phyloP scores from a whole-genome alignment of 2,797 vertebrate genomes.

The Nothura maculosa region DNA sequence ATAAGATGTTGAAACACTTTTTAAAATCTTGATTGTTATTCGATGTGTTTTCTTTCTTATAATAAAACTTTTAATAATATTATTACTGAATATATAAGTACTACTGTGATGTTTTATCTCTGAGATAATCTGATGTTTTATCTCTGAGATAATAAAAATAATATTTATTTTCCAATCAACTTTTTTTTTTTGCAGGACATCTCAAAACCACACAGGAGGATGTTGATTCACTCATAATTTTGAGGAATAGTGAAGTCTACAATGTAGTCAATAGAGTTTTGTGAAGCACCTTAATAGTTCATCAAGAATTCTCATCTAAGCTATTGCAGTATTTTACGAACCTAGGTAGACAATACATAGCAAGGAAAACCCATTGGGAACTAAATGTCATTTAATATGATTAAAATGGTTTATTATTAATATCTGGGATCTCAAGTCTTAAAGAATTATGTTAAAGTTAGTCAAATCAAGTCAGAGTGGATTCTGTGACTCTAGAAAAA shows the following conservation, averaged over 20 bases:
- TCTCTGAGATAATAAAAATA: not conserved
- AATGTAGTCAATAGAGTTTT: not conserved
- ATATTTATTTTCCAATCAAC: not conserved
- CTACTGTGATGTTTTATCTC: not conserved
- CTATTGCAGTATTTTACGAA: not conserved
- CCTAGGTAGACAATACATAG: not conserved
- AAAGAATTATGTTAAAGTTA: not conserved
- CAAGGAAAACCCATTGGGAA: not conserved
- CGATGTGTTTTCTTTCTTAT: not conserved
- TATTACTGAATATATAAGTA: not conserved
- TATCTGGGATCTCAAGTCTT: not conserved
- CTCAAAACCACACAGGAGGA: not conserved
- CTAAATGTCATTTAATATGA: not conserved
- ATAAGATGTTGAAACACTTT: not conserved
- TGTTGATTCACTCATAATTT: not conserved
- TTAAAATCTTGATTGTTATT: not conserved
- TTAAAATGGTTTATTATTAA: not conserved
- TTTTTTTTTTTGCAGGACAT: not conserved
- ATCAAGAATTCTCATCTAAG: not conserved
- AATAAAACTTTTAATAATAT: not conserved
- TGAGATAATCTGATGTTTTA: no score
- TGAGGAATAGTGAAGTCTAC: not conserved
- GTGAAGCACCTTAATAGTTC: not conserved
- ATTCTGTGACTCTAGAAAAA: not conserved
- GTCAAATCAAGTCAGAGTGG: not conserved